Percentiles rank a stretch among this genome's conserved stretches.
These are phyloP conservation scores for Prinia subflava DNA, from an alignment of 2,113 vertebrate genomes.

Conservation along the genomic window DNA sequence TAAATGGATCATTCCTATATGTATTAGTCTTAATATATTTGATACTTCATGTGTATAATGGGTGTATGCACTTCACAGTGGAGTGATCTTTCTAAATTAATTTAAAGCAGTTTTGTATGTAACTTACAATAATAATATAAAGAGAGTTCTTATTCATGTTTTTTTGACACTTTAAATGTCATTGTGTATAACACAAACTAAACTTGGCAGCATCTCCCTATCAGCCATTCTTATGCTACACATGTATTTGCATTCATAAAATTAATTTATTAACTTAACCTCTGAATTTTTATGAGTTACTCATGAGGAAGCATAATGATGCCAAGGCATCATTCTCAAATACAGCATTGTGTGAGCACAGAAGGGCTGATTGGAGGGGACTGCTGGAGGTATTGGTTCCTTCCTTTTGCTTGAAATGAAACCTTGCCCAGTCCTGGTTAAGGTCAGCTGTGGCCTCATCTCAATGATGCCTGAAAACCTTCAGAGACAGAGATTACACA, in stretches of 20 bases:
- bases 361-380: background rate
- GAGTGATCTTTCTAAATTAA: background rate
- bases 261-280: background rate
- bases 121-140: background rate
- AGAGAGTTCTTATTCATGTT: background rate
- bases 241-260: background rate
- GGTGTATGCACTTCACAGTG: background rate
- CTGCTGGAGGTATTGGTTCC: background rate
- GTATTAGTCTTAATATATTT: background rate
- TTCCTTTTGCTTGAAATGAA: background rate
- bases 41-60: background rate
- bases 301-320: background rate
- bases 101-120: background rate
- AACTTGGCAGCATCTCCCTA: background rate
- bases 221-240: background rate
- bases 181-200: background rate
- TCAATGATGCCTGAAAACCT: background rate
- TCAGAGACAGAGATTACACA: background rate
- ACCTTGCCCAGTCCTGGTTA: background rate
- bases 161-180: background rate
- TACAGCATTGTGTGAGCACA: background rate
- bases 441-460: background rate
- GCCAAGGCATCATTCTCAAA: background rate
- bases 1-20: background rate
- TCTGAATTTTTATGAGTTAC: background rate